Evolutionary conservation across 2,888 invertebrate species (phyloP).

Genomic region (Melanostoma mellinum): DNA sequence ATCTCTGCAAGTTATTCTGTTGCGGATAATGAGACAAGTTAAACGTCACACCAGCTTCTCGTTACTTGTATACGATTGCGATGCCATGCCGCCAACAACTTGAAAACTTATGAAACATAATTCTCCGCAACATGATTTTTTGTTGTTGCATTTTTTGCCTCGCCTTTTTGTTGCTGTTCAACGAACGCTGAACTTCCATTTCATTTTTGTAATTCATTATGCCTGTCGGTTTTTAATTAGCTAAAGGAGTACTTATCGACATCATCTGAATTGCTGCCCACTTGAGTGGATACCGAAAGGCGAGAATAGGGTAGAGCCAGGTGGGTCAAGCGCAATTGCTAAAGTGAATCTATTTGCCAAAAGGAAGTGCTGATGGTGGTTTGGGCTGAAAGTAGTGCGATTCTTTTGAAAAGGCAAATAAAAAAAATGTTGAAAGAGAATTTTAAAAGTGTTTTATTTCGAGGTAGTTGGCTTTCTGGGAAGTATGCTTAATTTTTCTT

Average conservation of each 20-base stretch:
- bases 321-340: slow-evolving; percentile 47
- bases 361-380: not conserved
- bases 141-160: too few relatives aligned
- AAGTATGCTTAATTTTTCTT: slow-evolving; percentile 46
- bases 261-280: slow-evolving; percentile 37
- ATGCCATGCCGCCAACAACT: not conserved
- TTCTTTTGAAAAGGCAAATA: not conserved
- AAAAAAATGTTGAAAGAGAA: slow-evolving; percentile 4
- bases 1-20: too few relatives aligned
- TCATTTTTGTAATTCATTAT: not conserved
- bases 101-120: slow-evolving; percentile 37
- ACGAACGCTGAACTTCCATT: slow-evolving; percentile 25
- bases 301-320: not conserved
- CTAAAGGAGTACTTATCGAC: slow-evolving; percentile 58
- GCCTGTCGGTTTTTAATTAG: slow-evolving; percentile 53
- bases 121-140: slow-evolving; percentile 42
- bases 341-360: not conserved
- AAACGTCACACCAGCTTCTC: too few relatives aligned
- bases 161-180: slow-evolving; percentile 4
- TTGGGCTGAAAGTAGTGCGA: not conserved
- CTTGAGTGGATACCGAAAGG: not conserved
- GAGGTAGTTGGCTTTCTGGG: slow-evolving; percentile 19
- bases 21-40: too few relatives aligned
- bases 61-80: too few relatives aligned
- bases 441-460: slow-evolving; percentile 31